Conservation (phyloP, 2,888 invertebrate genomes). For the Caenorhabditis zanzibari region DNA sequence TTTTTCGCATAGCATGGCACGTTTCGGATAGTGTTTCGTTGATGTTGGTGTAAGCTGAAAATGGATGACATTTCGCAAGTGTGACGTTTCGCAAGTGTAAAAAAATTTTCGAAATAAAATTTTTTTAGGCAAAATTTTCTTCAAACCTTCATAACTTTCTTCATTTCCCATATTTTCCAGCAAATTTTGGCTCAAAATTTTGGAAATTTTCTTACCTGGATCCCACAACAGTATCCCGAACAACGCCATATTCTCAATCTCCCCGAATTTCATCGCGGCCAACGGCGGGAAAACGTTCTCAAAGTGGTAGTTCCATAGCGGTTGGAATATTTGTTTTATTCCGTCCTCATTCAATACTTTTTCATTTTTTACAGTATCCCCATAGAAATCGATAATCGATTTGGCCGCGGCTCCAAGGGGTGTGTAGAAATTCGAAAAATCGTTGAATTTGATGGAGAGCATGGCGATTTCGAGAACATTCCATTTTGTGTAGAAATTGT, state of each 20-base stretch:
- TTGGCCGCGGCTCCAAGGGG: background rate
- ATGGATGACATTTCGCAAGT: no score
- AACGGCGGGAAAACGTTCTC: conserved; percentile 18
- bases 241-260: conserved; percentile 35
- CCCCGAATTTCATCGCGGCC: background rate
- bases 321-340: conserved; percentile 9
- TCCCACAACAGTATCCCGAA: conserved; percentile 44
- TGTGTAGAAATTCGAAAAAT: background rate
- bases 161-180: no score
- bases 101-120: no score
- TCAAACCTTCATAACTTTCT: no score
- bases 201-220: conserved; percentile 8
- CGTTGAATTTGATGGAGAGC: background rate
- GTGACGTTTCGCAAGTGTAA: no score
- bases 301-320: conserved; percentile 27
- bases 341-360: background rate
- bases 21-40: conserved; percentile 23
- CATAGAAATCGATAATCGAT: background rate
- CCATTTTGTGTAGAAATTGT: conserved; percentile 3
- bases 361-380: no score
- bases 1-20: conserved; percentile 27
- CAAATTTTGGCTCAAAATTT: no score
- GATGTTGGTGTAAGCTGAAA: conserved; percentile 35
- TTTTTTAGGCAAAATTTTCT: no score
- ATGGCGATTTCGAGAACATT: background rate